Evolutionary conservation across 1,140 invertebrate genomes (phyloP).

Genomic region (Anoplolepis gracilipes): DNA sequence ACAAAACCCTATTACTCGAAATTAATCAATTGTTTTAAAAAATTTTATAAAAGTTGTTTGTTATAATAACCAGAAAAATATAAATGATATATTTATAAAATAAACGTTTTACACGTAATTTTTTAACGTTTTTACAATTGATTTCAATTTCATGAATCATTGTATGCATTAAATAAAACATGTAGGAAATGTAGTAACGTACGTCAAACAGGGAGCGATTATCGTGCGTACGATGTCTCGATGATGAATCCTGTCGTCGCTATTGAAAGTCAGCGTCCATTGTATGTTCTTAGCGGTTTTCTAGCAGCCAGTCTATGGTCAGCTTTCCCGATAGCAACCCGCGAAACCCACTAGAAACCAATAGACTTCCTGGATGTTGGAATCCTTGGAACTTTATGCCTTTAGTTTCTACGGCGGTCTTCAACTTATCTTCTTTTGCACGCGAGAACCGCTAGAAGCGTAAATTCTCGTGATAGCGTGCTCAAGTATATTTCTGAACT

Average conservation of each 20-base stretch:
- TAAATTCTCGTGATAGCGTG: constrained; percentile 20
- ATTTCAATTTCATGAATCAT: too few relatives aligned
- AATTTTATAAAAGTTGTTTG: too few relatives aligned
- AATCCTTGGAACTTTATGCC: constrained; percentile 45
- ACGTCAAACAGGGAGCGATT: not conserved
- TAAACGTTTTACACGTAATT: too few relatives aligned
- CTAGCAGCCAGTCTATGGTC: not conserved
- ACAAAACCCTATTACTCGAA: too few relatives aligned
- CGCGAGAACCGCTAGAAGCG: constrained; percentile 13
- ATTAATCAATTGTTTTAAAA: too few relatives aligned
- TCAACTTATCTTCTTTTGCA: constrained; percentile 1
- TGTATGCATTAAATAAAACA: not conserved
- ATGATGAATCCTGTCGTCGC: not conserved
- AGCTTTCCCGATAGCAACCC: constrained; percentile 14
- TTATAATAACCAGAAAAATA: too few relatives aligned
- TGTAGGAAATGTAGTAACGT: not conserved
- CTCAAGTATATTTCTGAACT: not conserved
- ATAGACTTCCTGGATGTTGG: constrained; percentile 38
- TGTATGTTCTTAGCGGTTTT: constrained; percentile 42
- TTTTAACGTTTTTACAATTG: too few relatives aligned
- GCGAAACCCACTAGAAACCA: not conserved
- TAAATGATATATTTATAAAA: too few relatives aligned
- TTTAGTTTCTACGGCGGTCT: constrained; percentile 15
- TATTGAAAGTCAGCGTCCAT: constrained; percentile 30
- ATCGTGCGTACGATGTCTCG: not conserved